Base-by-base conservation (phyloP, 2,113 vertebrate genomes). In the Cinclus cinclus region DNA sequence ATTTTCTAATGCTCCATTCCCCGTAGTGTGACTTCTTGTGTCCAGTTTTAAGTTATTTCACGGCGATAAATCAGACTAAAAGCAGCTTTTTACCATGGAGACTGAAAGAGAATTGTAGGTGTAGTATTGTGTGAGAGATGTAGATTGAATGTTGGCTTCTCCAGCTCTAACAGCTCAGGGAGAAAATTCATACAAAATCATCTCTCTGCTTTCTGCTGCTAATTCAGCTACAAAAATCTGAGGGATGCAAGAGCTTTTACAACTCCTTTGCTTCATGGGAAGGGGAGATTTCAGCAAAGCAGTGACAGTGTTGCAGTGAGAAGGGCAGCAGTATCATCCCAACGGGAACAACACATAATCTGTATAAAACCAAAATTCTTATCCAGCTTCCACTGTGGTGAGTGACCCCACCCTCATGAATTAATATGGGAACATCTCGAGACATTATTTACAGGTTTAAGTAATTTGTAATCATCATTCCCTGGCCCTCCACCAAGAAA, bases 1-100 rank as follows among this genome's bases (percentile, higher is more conserved):
- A n/a, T 37, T 37, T 37, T 37, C 35, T 37, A 37, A 8, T 37
- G 69, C 78, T 80, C 39, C 16, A 5, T 23, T 75, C 39, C 27
- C 3, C 1, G 12, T 0, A 27, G 74, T 21, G 9, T 13, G 50
- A 56, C 46, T 44, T 62, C 16, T 39, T 33, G 27, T 14, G 23
- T 23, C 60, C 85, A 84, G 18, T 52, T 65, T 63, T 9, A 20
- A 73, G 50, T 58, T 41, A 9, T 53, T 56, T 62, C n/a, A 12
- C 4, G 0, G 3, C 65, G 28, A 74, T 19, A 15, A 28, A 44
- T 60, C 27, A 62, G 55, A 35, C 76, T 50, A 58, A 58, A 77
- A 69, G 16, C 70, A 75, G 69, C 35, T 70, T 84, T 78, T 78
- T 37, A 12, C 60, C 49, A 56, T 42, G 71, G 74, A 78, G 71